These are phyloP conservation scores for Eupeodes luniger DNA, from an alignment of 2,888 invertebrate species.

Conservation along the genomic window DNA sequence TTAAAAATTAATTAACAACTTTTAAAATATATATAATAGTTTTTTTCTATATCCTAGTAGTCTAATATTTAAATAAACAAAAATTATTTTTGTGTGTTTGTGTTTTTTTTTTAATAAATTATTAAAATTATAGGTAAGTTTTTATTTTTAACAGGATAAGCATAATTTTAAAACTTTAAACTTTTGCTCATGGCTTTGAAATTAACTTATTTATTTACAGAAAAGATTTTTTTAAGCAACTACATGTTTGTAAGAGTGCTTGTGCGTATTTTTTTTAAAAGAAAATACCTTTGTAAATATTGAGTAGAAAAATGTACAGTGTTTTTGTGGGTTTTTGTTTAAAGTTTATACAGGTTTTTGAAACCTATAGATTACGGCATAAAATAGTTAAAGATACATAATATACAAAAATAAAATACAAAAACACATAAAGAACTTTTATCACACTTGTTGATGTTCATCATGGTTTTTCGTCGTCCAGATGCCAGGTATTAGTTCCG, in stretches of 20 bases:
- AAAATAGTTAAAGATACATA: not conserved
- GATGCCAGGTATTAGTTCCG: conserved; percentile 83
- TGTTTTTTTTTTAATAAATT: conserved; percentile 52
- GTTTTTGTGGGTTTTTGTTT: conserved; percentile 24
- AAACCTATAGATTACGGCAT: conserved; percentile 2
- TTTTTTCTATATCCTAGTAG: conserved; percentile 1
- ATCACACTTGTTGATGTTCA: conserved; percentile 77
- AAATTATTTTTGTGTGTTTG: conserved; percentile 3
- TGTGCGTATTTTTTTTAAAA: conserved; percentile 30
- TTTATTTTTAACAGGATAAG: conserved; percentile 36
- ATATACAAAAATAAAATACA: not conserved
- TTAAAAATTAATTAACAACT: conserved; percentile 75
- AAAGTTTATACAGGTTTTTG: conserved; percentile 10
- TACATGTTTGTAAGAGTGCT: not conserved
- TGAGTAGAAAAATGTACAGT: conserved; percentile 41
- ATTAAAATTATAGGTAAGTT: conserved; percentile 53
- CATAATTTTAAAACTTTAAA: not conserved
- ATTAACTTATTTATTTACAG: conserved; percentile 7
- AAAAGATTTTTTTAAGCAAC: not conserved
- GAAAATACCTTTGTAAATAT: conserved; percentile 54
- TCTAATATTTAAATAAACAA: conserved; percentile 44
- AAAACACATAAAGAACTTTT: conserved; percentile 1
- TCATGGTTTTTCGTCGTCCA: conserved; percentile 83
- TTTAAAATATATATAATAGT: conserved; percentile 57
- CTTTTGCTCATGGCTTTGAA: not conserved